Conservation (phyloP, 2,797 vertebrate species). For the Nyctibius grandis region DNA sequence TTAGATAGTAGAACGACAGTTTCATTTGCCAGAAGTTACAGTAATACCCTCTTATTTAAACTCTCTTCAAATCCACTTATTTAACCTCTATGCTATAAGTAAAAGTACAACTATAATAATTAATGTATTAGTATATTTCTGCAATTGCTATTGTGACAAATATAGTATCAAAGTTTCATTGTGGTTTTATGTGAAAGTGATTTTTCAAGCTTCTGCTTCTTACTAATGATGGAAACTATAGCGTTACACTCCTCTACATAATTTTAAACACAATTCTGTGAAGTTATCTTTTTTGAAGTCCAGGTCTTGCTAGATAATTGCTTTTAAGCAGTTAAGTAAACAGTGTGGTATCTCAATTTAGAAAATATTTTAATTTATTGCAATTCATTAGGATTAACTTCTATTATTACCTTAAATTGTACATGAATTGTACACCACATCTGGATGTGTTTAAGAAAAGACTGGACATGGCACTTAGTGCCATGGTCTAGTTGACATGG, state of each 20-base stretch:
- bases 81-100: not conserved
- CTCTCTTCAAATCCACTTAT: not conserved
- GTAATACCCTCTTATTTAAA: not conserved
- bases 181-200: not conserved
- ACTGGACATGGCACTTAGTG: no score
- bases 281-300: not conserved
- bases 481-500: no score
- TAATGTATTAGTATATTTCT: not conserved
- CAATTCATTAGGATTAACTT: not conserved
- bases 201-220: not conserved
- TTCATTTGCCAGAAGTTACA: not conserved
- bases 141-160: not conserved
- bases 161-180: not conserved
- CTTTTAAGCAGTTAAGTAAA: not conserved
- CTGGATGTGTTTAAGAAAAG: no score
- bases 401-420: not conserved
- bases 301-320: not conserved
- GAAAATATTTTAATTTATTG: not conserved
- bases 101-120: not conserved
- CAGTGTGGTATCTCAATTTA: not conserved
- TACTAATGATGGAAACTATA: not conserved
- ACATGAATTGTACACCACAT: no score
- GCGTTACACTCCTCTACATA: not conserved
- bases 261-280: not conserved
- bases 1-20: not conserved